Conservation (phyloP, 1,140 invertebrate genomes). For the Ladona fulva region DNA sequence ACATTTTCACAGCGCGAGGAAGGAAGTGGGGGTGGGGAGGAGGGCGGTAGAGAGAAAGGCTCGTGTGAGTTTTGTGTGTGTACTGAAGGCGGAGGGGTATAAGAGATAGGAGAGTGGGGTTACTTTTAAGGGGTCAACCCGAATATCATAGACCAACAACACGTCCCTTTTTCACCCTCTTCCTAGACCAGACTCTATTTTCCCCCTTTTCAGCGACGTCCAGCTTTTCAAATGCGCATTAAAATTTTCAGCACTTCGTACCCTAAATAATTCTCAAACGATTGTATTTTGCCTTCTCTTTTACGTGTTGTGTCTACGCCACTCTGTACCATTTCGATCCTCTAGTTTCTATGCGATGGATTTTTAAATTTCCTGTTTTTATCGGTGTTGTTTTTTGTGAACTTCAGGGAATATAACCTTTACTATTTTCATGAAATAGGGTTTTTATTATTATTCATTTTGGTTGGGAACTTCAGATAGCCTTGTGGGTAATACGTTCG, state of each 20-base stretch:
- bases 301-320: background rate
- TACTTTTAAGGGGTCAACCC: background rate
- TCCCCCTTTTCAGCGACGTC: background rate
- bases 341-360: too few species aligned
- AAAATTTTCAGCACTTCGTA: background rate
- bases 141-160: background rate
- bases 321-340: too few species aligned
- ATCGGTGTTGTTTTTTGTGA: too few species aligned
- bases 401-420: too few species aligned
- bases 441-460: too few species aligned
- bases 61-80: background rate
- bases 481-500: too few species aligned
- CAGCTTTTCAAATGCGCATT: background rate
- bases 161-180: background rate
- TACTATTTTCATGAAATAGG: too few species aligned
- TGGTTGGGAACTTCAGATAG: too few species aligned
- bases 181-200: background rate
- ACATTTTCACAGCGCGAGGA: background rate
- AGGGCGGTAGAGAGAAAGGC: background rate
- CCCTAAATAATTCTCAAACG: background rate
- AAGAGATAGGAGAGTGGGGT: background rate
- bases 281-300: background rate
- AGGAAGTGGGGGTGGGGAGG: background rate
- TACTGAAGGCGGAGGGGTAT: background rate
- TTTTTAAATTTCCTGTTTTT: too few species aligned